Evolutionary conservation across 2,888 invertebrate species (phyloP).

Genomic region (Drosophila mayaguana): DNA sequence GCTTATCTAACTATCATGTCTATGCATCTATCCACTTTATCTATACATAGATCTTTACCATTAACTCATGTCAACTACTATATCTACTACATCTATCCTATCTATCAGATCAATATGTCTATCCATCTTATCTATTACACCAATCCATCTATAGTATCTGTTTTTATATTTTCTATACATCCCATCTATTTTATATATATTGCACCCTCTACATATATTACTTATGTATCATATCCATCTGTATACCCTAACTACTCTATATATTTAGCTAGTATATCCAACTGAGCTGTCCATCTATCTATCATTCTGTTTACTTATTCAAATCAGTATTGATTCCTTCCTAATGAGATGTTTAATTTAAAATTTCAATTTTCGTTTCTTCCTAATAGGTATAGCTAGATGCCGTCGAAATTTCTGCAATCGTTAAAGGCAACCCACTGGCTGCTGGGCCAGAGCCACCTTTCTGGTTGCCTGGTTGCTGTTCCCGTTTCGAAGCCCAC

Average conservation of each 20-base stretch:
- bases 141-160: not conserved
- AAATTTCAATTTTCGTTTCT: not conserved
- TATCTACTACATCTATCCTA: not conserved
- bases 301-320: no score
- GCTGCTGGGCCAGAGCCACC: conserved; percentile 1
- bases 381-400: not conserved
- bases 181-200: not conserved
- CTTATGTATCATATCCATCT: not conserved
- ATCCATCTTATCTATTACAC: not conserved
- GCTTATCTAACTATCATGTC: not conserved
- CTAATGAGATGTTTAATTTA: no score
- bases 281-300: not conserved
- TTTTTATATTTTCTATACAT: not conserved
- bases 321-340: no score
- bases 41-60: not conserved
- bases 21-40: not conserved
- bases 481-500: not conserved
- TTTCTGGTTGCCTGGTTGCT: conserved; percentile 20
- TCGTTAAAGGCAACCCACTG: conserved; percentile 21
- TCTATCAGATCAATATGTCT: not conserved
- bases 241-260: not conserved
- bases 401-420: not conserved
- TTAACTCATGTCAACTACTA: not conserved
- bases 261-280: not conserved
- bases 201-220: not conserved